Percentiles rank a stretch among this genome's conserved stretches.
phyloP scores from a whole-genome alignment of 2,113 vertebrate species.

The Lipotes vexillifer region DNA sequence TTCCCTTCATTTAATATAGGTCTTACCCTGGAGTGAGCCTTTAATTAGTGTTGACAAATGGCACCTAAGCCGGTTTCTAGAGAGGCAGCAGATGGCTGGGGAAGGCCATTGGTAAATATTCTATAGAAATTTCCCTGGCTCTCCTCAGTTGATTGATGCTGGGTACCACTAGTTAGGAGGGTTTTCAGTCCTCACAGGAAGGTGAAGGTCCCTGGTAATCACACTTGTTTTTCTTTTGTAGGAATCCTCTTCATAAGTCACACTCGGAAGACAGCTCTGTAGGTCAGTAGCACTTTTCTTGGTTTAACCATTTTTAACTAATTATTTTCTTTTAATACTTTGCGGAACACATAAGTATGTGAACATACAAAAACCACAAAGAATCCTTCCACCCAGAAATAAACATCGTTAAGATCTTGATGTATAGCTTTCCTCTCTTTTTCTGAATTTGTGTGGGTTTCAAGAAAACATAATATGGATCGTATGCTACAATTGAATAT shows the following conservation, averaged over 20 bases:
- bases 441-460: neutral
- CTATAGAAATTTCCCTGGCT: neutral
- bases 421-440: neutral
- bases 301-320: neutral
- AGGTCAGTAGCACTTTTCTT: constrained; percentile 81
- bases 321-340: neutral
- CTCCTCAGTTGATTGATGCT: too few species aligned
- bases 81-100: neutral
- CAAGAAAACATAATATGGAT: neutral
- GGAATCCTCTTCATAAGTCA: constrained; percentile 93
- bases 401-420: neutral
- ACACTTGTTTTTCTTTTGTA: constrained; percentile 73
- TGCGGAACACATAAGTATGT: neutral
- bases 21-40: neutral
- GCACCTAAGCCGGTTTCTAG: neutral
- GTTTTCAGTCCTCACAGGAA: neutral
- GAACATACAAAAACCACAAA: neutral
- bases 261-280: constrained; percentile 94
- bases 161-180: too few species aligned
- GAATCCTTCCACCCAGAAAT: neutral
- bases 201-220: constrained; percentile 18
- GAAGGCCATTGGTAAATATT: neutral
- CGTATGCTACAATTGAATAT: neutral
- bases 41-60: neutral
- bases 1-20: neutral